phyloP scores from a whole-genome alignment of 2,113 vertebrate genomes.

The Hemiscyllium ocellatum region DNA sequence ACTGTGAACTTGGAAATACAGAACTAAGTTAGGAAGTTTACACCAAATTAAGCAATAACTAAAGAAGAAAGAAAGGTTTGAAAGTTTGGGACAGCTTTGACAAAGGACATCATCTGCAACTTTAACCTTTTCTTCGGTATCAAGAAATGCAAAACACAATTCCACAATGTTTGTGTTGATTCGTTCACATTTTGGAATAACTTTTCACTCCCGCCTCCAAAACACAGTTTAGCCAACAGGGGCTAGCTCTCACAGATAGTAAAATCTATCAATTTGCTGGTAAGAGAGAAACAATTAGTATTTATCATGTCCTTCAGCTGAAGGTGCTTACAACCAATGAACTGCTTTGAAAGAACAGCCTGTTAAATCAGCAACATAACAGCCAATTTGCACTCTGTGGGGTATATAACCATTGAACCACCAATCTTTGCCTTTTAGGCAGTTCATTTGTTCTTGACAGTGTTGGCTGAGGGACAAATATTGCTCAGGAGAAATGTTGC shows the following conservation, averaged over 20 bases:
- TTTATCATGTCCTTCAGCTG: conserved; percentile 20
- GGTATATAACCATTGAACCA: not conserved
- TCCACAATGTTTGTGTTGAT: not conserved
- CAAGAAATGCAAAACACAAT: not conserved
- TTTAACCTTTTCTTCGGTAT: not conserved
- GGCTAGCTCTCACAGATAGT: not conserved
- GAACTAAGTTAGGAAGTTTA: not conserved
- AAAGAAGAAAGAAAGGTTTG: not conserved
- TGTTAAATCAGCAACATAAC: not conserved
- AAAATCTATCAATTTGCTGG: not conserved
- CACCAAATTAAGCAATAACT: not conserved
- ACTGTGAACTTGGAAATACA: not conserved
- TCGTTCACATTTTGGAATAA: not conserved
- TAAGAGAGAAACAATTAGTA: conserved; percentile 22
- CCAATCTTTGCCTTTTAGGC: not conserved
- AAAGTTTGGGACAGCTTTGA: not conserved
- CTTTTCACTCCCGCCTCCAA: not conserved
- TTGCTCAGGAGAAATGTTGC: not conserved
- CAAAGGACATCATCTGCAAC: not conserved
- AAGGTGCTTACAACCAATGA: conserved; percentile 14
- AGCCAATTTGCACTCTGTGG: conserved; percentile 12
- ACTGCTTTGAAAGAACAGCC: not conserved
- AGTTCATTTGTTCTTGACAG: not conserved
- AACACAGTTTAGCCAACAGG: not conserved
- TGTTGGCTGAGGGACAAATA: not conserved